Evolutionary conservation across 2,888 invertebrate genomes (phyloP).

Genomic region (Drosophila anceps): DNA sequence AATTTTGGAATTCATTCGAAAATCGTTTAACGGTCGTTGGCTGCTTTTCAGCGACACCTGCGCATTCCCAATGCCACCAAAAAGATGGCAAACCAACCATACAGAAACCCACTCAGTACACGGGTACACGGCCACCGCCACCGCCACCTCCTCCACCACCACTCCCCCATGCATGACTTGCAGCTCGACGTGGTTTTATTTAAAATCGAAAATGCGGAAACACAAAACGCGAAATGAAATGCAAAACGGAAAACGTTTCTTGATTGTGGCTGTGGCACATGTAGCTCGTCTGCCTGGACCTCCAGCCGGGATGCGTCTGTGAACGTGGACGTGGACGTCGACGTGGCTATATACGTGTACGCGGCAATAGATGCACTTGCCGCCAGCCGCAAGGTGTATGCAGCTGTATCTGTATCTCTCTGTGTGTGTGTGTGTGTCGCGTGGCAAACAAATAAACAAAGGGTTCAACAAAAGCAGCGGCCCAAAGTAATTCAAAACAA

Average conservation of each 20-base stretch:
- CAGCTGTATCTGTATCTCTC: constrained; percentile 29
- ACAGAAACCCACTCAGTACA: neutral
- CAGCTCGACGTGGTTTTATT: constrained; percentile 71
- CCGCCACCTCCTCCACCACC: neutral
- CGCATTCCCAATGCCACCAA: constrained; percentile 64
- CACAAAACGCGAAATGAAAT: constrained; percentile 60
- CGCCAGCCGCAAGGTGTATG: constrained; percentile 72
- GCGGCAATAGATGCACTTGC: constrained; percentile 67
- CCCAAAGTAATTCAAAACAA: constrained; percentile 80
- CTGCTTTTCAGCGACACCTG: constrained; percentile 73
- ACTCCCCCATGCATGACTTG: constrained; percentile 64
- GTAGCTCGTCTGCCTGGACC: constrained; percentile 27
- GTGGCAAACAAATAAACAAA: constrained; percentile 73
- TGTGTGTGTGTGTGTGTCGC: constrained; percentile 38
- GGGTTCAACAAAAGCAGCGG: constrained; percentile 76
- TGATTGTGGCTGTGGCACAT: constrained; percentile 53
- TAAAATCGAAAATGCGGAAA: constrained; percentile 80
- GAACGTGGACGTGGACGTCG: neutral
- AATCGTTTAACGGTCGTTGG: constrained; percentile 76
- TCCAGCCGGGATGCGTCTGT: constrained; percentile 7
- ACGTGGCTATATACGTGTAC: constrained; percentile 1
- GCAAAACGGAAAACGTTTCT: constrained; percentile 53
- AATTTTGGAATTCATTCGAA: constrained; percentile 81
- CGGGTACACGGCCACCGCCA: no score
- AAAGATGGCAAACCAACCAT: constrained; percentile 1